phyloP scores from a whole-genome alignment of 2,797 vertebrate genomes.

The Liasis olivaceus region DNA sequence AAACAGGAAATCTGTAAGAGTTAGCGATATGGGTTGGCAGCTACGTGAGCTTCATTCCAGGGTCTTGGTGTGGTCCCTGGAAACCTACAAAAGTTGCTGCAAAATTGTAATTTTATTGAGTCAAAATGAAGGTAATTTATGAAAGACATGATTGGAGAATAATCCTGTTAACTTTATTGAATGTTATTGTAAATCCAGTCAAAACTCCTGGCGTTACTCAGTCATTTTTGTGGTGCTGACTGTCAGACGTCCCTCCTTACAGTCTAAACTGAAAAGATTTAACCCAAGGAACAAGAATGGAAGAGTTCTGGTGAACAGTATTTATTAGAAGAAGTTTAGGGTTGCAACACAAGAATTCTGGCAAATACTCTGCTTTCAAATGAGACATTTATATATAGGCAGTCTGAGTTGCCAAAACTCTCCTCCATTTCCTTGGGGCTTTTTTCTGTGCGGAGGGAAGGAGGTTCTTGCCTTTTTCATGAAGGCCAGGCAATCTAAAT shows the following conservation, averaged over 20 bases:
- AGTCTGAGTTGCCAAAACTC: background rate
- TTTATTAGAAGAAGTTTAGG: background rate
- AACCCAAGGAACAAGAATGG: background rate
- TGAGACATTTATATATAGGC: background rate
- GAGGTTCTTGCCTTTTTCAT: background rate
- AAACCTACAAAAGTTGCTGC: background rate
- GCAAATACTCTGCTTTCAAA: background rate
- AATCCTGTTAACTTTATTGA: background rate
- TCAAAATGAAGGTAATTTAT: background rate
- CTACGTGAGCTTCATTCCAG: background rate
- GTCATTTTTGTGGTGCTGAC: background rate
- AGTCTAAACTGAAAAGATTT: background rate
- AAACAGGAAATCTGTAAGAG: background rate
- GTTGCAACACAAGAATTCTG: background rate
- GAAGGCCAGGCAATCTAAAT: background rate
- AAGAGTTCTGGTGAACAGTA: background rate
- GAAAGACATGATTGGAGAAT: background rate
- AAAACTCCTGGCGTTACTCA: background rate
- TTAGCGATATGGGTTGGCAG: background rate
- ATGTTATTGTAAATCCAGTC: background rate
- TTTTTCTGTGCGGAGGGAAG: background rate
- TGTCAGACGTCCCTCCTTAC: background rate
- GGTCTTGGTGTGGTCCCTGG: background rate
- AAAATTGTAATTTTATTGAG: background rate
- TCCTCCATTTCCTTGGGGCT: background rate